phyloP scores from a whole-genome alignment of 2,888 invertebrate genomes.

The Cynaeus angustus region DNA sequence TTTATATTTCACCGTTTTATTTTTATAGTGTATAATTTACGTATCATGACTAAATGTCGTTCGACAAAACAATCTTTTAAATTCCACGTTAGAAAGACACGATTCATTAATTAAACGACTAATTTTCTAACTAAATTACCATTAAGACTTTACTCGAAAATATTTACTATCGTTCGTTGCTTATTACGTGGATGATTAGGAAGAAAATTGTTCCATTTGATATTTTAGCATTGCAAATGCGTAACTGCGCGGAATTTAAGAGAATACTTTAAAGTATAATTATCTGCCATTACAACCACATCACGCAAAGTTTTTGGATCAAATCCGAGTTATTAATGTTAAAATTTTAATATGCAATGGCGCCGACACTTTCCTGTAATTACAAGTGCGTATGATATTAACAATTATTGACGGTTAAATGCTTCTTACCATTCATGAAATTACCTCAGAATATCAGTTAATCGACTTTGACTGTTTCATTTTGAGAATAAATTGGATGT shows the following conservation, averaged over 20 bases:
- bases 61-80: constrained; percentile 29
- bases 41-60: constrained; percentile 41
- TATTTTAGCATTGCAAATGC: constrained; percentile 44
- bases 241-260: constrained; percentile 41
- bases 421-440: constrained; percentile 6
- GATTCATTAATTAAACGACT: constrained; percentile 44
- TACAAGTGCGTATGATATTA: constrained; percentile 34
- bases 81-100: constrained; percentile 35
- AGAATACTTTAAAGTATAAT: constrained; percentile 49
- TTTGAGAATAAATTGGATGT: not conserved
- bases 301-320: constrained; percentile 60
- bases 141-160: constrained; percentile 27
- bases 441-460: not conserved
- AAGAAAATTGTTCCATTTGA: constrained; percentile 32
- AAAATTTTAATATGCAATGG: constrained; percentile 42
- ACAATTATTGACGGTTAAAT: constrained; percentile 33
- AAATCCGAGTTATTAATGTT: constrained; percentile 50
- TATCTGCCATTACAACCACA: constrained; percentile 57
- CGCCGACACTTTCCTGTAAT: constrained; percentile 46
- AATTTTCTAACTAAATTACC: constrained; percentile 39
- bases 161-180: constrained; percentile 22
- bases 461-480: constrained; percentile 11
- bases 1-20: constrained; percentile 35
- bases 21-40: constrained; percentile 37
- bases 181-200: constrained; percentile 30